These are phyloP conservation scores for Sebastes aleutianus DNA, from an alignment of 2,797 vertebrate species.

Conservation along the genomic window DNA sequence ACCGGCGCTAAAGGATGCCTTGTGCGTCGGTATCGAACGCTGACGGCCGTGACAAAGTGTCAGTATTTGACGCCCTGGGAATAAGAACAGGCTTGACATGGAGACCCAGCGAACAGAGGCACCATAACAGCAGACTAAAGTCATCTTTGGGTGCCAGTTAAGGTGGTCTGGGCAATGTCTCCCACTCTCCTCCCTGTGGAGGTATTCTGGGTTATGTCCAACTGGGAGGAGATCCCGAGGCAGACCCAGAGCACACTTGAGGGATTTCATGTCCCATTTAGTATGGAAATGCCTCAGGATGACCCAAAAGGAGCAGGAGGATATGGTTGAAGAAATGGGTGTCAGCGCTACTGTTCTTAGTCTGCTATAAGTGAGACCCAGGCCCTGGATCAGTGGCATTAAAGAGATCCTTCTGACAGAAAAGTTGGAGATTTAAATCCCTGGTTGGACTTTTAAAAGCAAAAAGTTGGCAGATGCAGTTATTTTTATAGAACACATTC, in stretches of 20 bases:
- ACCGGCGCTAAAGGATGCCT: no score
- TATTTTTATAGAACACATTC: not conserved
- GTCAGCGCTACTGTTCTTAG: not conserved
- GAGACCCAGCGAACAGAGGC: not conserved
- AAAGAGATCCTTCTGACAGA: not conserved
- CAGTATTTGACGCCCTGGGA: no score
- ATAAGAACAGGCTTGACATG: no score
- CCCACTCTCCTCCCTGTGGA: not conserved
- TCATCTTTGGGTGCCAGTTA: not conserved
- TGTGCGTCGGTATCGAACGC: no score
- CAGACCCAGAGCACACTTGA: not conserved
- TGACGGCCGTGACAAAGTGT: fast-evolving
- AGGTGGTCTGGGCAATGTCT: not conserved
- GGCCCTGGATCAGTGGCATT: not conserved
- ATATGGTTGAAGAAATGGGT: not conserved
- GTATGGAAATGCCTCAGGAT: not conserved
- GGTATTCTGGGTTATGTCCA: not conserved
- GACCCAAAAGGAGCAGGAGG: not conserved
- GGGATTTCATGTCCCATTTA: constrained; percentile 25
- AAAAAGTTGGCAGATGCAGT: not conserved
- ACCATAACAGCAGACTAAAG: not conserved
- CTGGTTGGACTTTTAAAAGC: not conserved
- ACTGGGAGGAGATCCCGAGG: not conserved
- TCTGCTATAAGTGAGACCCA: not conserved
- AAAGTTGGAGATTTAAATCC: not conserved